These are phyloP conservation scores for Microctonus hyperodae DNA, from an alignment of 2,888 invertebrate genomes.

Conservation along the genomic window DNA sequence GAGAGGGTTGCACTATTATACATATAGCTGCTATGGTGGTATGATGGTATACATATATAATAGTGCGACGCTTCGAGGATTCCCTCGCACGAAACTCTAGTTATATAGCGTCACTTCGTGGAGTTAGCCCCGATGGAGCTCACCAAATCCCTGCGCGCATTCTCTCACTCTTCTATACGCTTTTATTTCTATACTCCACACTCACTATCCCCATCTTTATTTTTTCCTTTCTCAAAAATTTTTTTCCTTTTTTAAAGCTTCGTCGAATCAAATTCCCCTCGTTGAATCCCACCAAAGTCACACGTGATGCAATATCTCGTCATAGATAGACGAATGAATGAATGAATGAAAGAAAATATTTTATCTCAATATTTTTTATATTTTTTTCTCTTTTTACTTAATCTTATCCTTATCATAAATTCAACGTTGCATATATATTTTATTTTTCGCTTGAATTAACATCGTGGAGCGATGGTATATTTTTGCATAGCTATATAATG, in stretches of 20 bases:
- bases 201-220: conserved; percentile 1
- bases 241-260: conserved; percentile 10
- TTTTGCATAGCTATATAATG: background rate
- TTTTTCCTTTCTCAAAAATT: conserved; percentile 2
- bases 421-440: too few relatives aligned
- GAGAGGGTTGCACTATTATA: conserved; percentile 20
- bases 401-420: too few relatives aligned
- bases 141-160: conserved; percentile 31
- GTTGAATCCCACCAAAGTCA: conserved; percentile 22
- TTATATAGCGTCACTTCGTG: conserved; percentile 24
- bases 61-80: conserved; percentile 20
- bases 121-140: conserved; percentile 29
- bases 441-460: background rate
- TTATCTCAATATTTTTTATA: background rate
- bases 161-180: conserved; percentile 10
- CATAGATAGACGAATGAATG: background rate
- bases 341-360: conserved; percentile 10
- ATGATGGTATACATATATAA: background rate
- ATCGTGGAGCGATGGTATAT: background rate
- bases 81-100: conserved; percentile 26
- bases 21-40: conserved; percentile 1
- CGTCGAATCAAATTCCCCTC: conserved; percentile 17
- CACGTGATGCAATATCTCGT: conserved; percentile 14
- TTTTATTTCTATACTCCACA: background rate
- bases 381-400: background rate